Conservation (phyloP, 1,140 invertebrate species). For the Atta cephalotes region DNA sequence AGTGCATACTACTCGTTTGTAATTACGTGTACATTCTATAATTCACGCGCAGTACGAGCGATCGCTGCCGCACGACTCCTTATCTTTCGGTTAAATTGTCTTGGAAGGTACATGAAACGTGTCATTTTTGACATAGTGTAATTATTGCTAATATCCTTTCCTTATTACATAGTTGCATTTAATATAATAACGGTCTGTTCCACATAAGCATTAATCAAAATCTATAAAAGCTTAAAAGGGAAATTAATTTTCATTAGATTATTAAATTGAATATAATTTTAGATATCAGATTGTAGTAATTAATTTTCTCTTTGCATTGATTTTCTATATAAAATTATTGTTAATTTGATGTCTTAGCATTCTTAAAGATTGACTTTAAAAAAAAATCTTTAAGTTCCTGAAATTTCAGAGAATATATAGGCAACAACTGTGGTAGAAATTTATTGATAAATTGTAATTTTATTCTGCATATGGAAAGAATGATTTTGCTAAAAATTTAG, state of each 20-base stretch:
- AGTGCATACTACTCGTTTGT: constrained; percentile 50
- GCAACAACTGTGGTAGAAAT: background rate
- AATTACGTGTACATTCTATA: constrained; percentile 62
- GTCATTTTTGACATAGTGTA: constrained; percentile 16
- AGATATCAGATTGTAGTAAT: background rate
- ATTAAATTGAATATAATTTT: background rate
- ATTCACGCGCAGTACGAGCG: constrained; percentile 49
- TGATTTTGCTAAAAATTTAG: too few relatives aligned
- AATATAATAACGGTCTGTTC: background rate
- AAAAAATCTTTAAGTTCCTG: background rate
- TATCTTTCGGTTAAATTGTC: constrained; percentile 44
- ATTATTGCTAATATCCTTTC: constrained; percentile 19
- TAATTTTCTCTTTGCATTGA: background rate
- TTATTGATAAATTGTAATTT: background rate
- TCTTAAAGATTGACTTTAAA: background rate
- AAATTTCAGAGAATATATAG: background rate
- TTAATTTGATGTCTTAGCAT: background rate
- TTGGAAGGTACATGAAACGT: constrained; percentile 24
- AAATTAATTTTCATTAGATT: background rate
- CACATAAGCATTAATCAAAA: background rate
- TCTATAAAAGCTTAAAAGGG: background rate
- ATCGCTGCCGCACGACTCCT: constrained; percentile 26
- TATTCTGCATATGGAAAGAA: background rate
- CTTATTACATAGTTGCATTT: background rate
- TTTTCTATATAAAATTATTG: background rate